A percentile compares a stretch with the other conserved stretches of the same genome.
Evolutionary conservation across 2,888 invertebrate genomes (phyloP).

Genomic region (Mesoligia furuncula): DNA sequence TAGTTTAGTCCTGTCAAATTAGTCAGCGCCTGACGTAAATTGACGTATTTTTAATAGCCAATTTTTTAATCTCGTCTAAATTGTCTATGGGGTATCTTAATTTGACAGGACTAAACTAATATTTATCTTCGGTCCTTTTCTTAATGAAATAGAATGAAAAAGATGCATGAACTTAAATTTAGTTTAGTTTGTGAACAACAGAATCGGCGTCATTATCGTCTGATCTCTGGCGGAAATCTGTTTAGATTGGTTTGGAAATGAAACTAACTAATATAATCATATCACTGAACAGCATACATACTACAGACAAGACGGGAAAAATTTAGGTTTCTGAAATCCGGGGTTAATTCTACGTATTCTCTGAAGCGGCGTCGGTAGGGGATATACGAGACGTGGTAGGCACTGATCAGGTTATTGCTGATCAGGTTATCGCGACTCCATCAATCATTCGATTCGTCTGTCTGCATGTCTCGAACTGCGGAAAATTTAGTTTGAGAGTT

Average conservation of each 20-base stretch:
- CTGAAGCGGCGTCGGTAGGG: background rate
- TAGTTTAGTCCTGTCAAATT: too few species aligned
- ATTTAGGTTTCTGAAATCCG: background rate
- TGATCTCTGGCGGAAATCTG: too few species aligned
- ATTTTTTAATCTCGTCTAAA: too few species aligned
- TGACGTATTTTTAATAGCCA: too few species aligned
- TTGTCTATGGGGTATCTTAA: too few species aligned
- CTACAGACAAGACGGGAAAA: background rate
- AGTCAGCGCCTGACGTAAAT: too few species aligned
- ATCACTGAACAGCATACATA: background rate
- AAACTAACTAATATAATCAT: background rate
- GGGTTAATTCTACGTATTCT: background rate
- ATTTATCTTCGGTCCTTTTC: too few species aligned
- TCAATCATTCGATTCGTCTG: background rate
- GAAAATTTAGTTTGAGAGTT: background rate
- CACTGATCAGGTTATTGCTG: slow-evolving; percentile 3
- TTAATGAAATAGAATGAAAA: too few species aligned
- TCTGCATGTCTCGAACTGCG: background rate
- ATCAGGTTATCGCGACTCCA: background rate
- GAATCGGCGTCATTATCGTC: too few species aligned
- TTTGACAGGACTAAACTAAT: too few species aligned
- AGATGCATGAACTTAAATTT: too few species aligned
- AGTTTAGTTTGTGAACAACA: too few species aligned
- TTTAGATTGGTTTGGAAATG: background rate
- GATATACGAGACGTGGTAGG: background rate